Evolutionary conservation across 2,797 vertebrate genomes (phyloP).

Genomic region (Cossypha polioptera): DNA sequence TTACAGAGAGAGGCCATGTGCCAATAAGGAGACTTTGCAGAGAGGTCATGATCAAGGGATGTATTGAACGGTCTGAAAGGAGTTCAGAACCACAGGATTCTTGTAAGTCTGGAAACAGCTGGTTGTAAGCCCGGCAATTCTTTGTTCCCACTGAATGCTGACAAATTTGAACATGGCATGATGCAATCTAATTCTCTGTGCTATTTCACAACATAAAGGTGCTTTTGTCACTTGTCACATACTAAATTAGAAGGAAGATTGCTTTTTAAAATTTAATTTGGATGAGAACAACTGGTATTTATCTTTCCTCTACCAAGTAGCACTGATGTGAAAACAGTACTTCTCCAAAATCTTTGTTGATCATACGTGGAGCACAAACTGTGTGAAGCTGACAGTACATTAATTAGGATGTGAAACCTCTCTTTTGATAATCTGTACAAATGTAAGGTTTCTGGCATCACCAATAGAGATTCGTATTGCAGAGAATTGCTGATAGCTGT

Average conservation of each 20-base stretch:
- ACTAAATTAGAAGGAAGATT: not conserved
- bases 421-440: not conserved
- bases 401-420: constrained; percentile 24
- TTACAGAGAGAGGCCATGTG: not conserved
- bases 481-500: not conserved
- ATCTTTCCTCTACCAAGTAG: not conserved
- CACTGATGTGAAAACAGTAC: not conserved
- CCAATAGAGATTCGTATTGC: not conserved
- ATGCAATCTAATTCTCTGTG: not conserved
- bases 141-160: not conserved
- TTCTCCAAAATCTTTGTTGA: not conserved
- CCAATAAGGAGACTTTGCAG: not conserved
- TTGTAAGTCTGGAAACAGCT: not conserved
- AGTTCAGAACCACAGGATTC: not conserved
- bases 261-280: not conserved
- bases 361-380: not conserved
- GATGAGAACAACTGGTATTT: not conserved
- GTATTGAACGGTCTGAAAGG: not conserved
- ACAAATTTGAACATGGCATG: not conserved
- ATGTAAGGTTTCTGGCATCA: not conserved
- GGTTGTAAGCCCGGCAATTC: not conserved
- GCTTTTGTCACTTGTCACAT: not conserved
- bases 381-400: not conserved
- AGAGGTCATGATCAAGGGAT: not conserved
- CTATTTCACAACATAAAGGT: not conserved